Conservation (phyloP, 35 echinoderm and acorn worm genomes). For the Holothuria glaberrima region DNA sequence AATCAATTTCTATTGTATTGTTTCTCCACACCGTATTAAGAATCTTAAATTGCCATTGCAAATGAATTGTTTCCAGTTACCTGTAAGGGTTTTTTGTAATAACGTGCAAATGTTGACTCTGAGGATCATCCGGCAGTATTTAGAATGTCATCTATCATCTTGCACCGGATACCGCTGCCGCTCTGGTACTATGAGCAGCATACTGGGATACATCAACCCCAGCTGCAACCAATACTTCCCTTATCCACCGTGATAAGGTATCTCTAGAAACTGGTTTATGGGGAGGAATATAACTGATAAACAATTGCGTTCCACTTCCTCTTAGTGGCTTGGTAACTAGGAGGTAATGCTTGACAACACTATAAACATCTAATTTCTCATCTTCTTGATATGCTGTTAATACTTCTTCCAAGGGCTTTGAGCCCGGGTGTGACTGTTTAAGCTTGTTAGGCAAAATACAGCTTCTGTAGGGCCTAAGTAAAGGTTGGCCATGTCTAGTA, state of each 20-base stretch:
- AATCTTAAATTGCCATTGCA: not conserved
- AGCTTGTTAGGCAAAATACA: too few relatives aligned
- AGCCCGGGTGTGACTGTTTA: not conserved
- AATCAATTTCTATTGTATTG: not conserved
- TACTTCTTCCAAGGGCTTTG: not conserved
- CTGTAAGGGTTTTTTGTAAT: not conserved
- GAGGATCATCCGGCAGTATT: constrained; percentile 11
- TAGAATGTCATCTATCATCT: constrained; percentile 1
- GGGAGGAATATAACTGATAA: constrained; percentile 5
- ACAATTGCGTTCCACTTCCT: not conserved
- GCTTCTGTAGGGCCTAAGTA: not conserved
- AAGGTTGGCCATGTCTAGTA: constrained; percentile 4
- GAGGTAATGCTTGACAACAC: constrained; percentile 4
- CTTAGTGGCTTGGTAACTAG: constrained; percentile 3
- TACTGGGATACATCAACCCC: constrained; percentile 5
- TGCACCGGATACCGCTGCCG: constrained; percentile 28
- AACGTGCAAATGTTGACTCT: constrained; percentile 28
- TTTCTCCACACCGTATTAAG: not conserved
- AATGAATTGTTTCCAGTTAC: not conserved
- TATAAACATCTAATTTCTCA: constrained; percentile 10
- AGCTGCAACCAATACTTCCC: not conserved
- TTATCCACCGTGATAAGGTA: constrained; percentile 37
- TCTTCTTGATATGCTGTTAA: not conserved
- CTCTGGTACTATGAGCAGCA: constrained; percentile 23
- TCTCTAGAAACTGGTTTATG: constrained; percentile 15